Evolutionary conservation across 2,113 vertebrate genomes (phyloP), one percentile per base, ranked within the genome.

Genomic region (Gavialis gangeticus): DNA sequence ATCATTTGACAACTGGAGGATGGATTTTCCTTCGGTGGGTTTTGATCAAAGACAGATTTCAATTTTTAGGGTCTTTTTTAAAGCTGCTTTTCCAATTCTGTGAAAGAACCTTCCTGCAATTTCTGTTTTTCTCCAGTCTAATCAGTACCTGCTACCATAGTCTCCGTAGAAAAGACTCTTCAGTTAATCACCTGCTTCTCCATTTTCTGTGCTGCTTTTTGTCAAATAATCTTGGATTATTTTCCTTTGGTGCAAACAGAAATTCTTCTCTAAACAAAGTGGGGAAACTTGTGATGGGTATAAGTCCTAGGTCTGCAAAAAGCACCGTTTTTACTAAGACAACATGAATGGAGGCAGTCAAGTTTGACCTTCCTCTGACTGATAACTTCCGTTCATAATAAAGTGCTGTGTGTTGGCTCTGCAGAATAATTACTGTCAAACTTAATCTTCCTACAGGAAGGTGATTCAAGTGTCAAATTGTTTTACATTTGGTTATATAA

Each of bases 251-350:
- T 54, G 14, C n/a, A 71, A 78, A 66, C 64, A 71, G 67, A 69
- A 77, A 59, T 78, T 75, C 34, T 78, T 71, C 58, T 67, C 30
- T 13, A 24, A 37, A 2, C 12, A 22, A 54, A 82, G 17, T 12
- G 19, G 56, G n/a, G 22, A 62, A n/a, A 54, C 0, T 0, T 22
- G 12, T 22, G 67, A 69, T 1, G 25, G 18, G 2, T 60, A 11
- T 55, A 22, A 8, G 69, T 58, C 64, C 87, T 60, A 27, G 77
- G 64, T n/a, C 77, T 8, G 1, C 55, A 4, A 37, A 5, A 89
- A 75, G n/a, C 12, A 73, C 27, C 62, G 16, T 54, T 79, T 56
- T 92, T 90, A 76, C 77, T 82, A 66, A 91, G 54, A 25, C 13
- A 11, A 12, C 37, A 81, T 73, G 37, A 82, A 85, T 75, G 64